Conservation (phyloP, 2,888 invertebrate genomes). For the Rhagium mordax region DNA sequence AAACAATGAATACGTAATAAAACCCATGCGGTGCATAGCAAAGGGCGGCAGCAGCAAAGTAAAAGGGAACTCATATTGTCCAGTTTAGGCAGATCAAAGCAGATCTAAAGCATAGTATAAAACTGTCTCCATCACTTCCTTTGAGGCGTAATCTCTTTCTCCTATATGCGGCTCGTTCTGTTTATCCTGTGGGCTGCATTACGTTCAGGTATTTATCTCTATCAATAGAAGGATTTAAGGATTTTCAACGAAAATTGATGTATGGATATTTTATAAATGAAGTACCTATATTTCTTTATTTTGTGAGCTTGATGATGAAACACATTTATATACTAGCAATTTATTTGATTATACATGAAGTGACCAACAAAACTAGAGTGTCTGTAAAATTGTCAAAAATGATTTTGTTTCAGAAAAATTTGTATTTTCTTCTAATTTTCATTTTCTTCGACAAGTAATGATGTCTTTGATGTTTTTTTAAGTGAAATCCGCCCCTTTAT, state of each 20-base stretch:
- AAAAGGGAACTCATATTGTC: conserved; percentile 2
- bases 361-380: no score
- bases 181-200: not conserved
- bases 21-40: not conserved
- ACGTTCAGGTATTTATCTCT: not conserved
- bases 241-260: not conserved
- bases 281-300: not conserved
- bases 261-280: not conserved
- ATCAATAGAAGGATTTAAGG: not conserved
- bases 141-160: not conserved
- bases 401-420: no score
- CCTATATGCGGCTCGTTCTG: not conserved
- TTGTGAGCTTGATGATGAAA: not conserved
- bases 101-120: not conserved
- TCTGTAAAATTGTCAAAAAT: no score
- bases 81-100: conserved; percentile 5
- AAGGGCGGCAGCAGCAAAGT: conserved; percentile 1
- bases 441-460: no score
- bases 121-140: not conserved
- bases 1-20: not conserved
- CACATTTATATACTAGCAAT: no score
- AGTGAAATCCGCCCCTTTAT: no score
- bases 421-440: no score
- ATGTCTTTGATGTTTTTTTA: no score
- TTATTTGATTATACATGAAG: no score